Evolutionary conservation across 2,113 vertebrate genomes (phyloP).

Genomic region (Variabilichromis moorii): DNA sequence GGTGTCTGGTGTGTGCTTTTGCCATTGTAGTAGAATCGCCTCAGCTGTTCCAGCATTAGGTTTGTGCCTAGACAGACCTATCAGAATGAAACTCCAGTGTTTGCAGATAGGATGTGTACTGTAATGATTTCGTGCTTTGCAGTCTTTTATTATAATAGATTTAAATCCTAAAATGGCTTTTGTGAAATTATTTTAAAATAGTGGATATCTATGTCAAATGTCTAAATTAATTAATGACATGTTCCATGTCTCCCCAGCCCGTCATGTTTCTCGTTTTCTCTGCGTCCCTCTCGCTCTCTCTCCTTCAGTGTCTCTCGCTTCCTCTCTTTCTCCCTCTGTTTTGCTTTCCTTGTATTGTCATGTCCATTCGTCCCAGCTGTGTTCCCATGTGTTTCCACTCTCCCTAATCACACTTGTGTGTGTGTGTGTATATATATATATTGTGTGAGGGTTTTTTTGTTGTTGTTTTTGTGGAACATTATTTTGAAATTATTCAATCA

Average conservation of each 20-base stretch:
- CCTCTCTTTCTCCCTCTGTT: neutral
- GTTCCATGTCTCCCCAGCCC: rapidly evolving
- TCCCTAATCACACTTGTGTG: neutral
- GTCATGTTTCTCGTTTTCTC: neutral
- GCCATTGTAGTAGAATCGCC: neutral
- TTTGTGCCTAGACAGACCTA: neutral
- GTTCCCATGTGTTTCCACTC: neutral
- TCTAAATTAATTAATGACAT: neutral
- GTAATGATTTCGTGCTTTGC: neutral
- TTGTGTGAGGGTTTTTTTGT: rapidly evolving
- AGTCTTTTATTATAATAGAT: neutral
- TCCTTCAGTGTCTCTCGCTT: neutral
- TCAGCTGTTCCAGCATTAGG: neutral
- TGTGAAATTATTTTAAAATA: neutral
- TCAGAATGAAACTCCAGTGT: neutral
- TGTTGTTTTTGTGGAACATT: neutral
- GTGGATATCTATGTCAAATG: neutral
- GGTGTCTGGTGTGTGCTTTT: neutral
- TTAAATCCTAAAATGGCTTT: neutral
- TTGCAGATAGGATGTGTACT: neutral
- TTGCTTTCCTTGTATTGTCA: neutral
- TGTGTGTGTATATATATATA: rapidly evolving
- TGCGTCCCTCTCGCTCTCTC: neutral
- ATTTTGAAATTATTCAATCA: neutral
- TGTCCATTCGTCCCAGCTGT: neutral